Conservation (phyloP, 2,113 vertebrate genomes). For the Peromyscus leucopus region DNA sequence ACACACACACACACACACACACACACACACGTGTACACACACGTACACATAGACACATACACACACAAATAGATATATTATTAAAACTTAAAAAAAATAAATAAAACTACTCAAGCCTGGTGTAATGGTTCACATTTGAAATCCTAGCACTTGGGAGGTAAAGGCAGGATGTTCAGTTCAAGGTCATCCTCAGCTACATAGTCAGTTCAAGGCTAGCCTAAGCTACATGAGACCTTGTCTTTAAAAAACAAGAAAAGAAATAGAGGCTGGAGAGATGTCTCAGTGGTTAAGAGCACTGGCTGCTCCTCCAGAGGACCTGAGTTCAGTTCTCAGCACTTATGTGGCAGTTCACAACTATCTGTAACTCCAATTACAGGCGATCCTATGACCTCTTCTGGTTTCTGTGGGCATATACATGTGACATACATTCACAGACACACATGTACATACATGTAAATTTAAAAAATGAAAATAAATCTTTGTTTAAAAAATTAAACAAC, state of each 20-base stretch:
- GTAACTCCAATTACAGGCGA: not conserved
- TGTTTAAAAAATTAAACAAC: not conserved
- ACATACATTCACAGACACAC: not conserved
- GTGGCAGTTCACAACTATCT: not conserved
- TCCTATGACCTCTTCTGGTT: not conserved
- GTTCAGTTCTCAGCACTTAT: not conserved
- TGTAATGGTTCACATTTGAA: not conserved
- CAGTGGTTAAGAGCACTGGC: not conserved
- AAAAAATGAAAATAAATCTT: not conserved
- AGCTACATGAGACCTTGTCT: not conserved
- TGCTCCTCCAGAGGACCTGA: not conserved
- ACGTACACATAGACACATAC: not conserved
- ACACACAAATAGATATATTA: not conserved
- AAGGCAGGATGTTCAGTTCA: not conserved
- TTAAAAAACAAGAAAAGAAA: not conserved
- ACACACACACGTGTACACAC: not conserved
- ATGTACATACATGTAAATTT: not conserved
- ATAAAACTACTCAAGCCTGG: not conserved
- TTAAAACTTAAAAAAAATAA: not conserved
- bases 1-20: not conserved
- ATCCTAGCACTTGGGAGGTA: not conserved
- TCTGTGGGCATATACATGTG: not conserved
- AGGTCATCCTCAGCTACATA: not conserved
- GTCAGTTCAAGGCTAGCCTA: not conserved
- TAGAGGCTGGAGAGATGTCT: not conserved